A percentile compares a stretch with the other conserved stretches of the same genome.
Evolutionary conservation across 2,888 invertebrate species (phyloP).

Genomic region (Sylvicola cinctus): DNA sequence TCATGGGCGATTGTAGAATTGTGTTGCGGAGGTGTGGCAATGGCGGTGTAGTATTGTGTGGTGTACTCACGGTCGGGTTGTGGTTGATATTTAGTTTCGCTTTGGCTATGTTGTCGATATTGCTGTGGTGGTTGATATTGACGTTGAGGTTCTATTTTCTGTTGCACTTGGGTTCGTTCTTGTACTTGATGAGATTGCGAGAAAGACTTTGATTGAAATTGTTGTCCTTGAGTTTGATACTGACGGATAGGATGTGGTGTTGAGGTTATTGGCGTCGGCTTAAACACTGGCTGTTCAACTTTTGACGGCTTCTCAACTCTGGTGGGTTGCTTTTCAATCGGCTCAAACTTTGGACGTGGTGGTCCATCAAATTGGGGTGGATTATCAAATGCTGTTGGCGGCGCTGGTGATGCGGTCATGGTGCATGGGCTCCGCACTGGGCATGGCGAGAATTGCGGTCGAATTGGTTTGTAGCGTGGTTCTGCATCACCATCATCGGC

Average conservation of each 20-base stretch:
- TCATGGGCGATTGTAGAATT: conserved; percentile 40
- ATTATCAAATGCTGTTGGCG: conserved; percentile 35
- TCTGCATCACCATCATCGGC: conserved; percentile 31
- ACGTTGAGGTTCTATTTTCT: conserved; percentile 19
- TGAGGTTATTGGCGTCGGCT: conserved; percentile 31
- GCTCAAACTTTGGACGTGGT: conserved; percentile 34
- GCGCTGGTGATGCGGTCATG: conserved; percentile 29
- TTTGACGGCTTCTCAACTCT: conserved; percentile 21
- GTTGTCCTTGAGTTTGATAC: conserved; percentile 34
- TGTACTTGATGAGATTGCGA: conserved; percentile 13
- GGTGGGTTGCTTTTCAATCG: conserved; percentile 27
- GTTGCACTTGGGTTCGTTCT: conserved; percentile 10
- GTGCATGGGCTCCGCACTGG: conserved; percentile 25
- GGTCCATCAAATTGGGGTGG: conserved; percentile 26
- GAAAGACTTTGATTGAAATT: conserved; percentile 23
- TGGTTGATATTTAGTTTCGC: conserved; percentile 21
- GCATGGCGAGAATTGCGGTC: conserved; percentile 32
- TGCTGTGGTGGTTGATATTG: conserved; percentile 35
- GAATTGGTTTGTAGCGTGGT: conserved; percentile 34
- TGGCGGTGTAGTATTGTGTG: conserved; percentile 32
- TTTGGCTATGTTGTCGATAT: conserved; percentile 28
- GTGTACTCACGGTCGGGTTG: conserved; percentile 16
- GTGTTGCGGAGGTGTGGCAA: conserved; percentile 33
- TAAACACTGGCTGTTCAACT: conserved; percentile 26
- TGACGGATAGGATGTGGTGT: conserved; percentile 29